Evolutionary conservation across 2,113 vertebrate genomes (phyloP).

Genomic region (Panthera tigris): DNA sequence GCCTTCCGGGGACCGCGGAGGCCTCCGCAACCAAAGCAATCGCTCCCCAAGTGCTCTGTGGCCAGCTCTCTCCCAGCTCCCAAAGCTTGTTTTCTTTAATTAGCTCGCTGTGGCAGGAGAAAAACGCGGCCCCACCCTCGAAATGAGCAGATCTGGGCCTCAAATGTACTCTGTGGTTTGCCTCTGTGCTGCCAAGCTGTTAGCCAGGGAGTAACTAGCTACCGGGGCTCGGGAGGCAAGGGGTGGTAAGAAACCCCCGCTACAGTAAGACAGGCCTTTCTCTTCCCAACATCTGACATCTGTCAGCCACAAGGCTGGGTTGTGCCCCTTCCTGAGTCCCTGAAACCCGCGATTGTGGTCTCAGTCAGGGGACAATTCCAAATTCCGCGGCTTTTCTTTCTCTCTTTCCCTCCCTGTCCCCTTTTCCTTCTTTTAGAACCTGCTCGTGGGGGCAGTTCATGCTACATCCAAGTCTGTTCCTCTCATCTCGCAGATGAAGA

Average conservation of each 20-base stretch:
- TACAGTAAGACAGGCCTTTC: neutral
- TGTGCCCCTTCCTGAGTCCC: constrained; percentile 55
- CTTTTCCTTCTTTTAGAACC: neutral
- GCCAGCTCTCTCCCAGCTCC: constrained; percentile 48
- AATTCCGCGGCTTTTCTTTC: neutral
- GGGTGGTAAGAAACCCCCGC: neutral
- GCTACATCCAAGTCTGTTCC: neutral
- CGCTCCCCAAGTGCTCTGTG: constrained; percentile 32
- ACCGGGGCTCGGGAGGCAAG: neutral
- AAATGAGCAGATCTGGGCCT: constrained; percentile 77
- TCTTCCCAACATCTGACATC: constrained; percentile 53
- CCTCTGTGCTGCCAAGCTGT: constrained; percentile 63
- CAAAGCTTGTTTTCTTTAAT: constrained; percentile 76
- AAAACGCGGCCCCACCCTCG: constrained; percentile 71
- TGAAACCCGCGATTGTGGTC: constrained; percentile 52
- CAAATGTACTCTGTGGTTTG: constrained; percentile 77
- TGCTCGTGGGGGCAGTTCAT: neutral
- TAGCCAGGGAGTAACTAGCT: constrained; percentile 54
- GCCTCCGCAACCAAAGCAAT: neutral
- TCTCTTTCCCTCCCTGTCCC: neutral
- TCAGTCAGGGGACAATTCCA: neutral
- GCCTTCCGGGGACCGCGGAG: neutral
- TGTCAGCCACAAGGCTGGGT: constrained; percentile 28
- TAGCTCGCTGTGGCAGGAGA: constrained; percentile 78
- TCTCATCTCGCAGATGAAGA: neutral